Conservation (phyloP, 92 coral and sea anemone species). For the Actinostola sp. region DNA sequence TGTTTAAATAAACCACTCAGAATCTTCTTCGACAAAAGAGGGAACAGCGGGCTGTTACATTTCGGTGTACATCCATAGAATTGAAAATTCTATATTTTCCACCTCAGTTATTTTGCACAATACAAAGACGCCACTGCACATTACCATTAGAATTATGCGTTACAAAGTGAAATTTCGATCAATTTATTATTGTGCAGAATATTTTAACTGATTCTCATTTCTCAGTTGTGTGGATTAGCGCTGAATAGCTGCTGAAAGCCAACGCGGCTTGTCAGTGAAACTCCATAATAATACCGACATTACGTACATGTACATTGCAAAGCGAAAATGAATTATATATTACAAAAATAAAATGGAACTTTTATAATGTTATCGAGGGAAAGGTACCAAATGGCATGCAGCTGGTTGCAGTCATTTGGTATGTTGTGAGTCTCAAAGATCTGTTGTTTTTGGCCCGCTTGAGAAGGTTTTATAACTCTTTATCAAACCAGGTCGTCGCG, state of each 20-base stretch:
- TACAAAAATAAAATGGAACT: background rate
- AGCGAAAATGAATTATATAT: background rate
- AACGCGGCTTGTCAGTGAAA: background rate
- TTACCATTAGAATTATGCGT: conserved; percentile 3
- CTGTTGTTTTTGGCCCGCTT: background rate
- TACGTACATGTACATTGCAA: background rate
- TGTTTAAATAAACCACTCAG: background rate
- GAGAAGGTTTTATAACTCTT: too few relatives aligned
- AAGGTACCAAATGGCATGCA: background rate
- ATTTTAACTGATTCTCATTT: background rate
- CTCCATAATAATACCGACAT: background rate
- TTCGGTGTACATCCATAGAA: background rate
- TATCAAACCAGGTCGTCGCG: too few relatives aligned
- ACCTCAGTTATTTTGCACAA: conserved; percentile 9
- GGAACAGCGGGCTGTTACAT: too few relatives aligned
- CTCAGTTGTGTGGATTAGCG: background rate
- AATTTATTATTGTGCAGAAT: background rate
- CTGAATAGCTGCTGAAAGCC: background rate
- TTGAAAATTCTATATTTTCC: background rate
- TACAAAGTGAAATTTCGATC: background rate
- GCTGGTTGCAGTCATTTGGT: background rate
- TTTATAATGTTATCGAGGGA: background rate
- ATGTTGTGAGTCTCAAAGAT: background rate
- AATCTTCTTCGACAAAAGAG: background rate
- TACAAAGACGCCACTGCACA: background rate